Evolutionary conservation across 2,888 invertebrate species (phyloP).

Genomic region (Branchipolynoe longqiensis): DNA sequence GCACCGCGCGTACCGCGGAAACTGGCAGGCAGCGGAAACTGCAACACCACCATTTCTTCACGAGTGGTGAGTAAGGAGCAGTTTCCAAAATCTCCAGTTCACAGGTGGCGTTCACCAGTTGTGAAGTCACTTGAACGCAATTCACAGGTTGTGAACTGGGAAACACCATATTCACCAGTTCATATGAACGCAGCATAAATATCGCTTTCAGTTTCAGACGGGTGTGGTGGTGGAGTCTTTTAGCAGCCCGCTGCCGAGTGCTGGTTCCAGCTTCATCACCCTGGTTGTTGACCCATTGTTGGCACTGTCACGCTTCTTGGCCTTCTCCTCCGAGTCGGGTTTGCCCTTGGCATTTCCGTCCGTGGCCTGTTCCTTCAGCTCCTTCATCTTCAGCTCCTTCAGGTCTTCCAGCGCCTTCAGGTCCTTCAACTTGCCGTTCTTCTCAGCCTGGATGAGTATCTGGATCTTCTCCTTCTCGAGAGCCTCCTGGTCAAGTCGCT

Average conservation of each 20-base stretch:
- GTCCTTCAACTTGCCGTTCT: background rate
- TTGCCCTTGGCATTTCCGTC: too few species aligned
- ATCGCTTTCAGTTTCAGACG: too few species aligned
- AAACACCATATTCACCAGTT: too few species aligned
- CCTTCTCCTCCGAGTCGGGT: slow-evolving; percentile 25
- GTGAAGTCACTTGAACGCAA: too few species aligned
- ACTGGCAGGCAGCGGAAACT: too few species aligned
- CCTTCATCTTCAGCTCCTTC: background rate
- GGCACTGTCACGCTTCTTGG: slow-evolving; percentile 10
- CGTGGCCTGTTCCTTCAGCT: background rate
- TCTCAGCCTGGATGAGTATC: background rate
- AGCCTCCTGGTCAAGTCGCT: background rate
- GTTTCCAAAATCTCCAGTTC: too few species aligned
- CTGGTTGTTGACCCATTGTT: slow-evolving; percentile 23
- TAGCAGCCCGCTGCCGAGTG: slow-evolving; percentile 3
- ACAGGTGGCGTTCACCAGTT: too few species aligned
- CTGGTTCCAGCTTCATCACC: slow-evolving; percentile 11
- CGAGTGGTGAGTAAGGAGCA: too few species aligned
- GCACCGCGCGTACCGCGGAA: too few species aligned
- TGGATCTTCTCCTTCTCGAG: background rate
- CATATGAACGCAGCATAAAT: too few species aligned
- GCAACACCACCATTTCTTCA: too few species aligned
- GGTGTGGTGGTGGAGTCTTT: slow-evolving; percentile 11
- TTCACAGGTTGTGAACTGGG: too few species aligned
- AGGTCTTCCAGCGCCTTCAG: background rate